These are phyloP conservation scores for Phorcus lineatus DNA, from an alignment of 2,888 invertebrate genomes.

Conservation along the genomic window DNA sequence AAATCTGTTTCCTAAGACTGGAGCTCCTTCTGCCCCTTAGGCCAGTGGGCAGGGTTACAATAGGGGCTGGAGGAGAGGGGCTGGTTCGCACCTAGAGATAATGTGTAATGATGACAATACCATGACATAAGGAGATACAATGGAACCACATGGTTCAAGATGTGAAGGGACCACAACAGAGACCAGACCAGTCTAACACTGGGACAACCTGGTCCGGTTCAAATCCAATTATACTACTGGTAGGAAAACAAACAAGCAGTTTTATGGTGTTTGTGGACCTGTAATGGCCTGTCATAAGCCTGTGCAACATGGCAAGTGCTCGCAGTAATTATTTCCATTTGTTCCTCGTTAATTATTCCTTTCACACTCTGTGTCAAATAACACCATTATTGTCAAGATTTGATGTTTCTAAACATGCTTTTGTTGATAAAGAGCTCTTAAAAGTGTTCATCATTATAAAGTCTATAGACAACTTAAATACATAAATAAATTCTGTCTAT, in stretches of 20 bases:
- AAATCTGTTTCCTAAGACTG: background rate
- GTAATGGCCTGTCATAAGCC: background rate
- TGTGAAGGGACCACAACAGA: background rate
- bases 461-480: no score
- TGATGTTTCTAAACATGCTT: no score
- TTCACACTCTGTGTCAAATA: no score
- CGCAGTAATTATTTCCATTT: background rate
- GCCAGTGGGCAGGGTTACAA: background rate
- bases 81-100: constrained; percentile 5
- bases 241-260: background rate
- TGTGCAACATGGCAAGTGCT: background rate
- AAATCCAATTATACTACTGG: constrained; percentile 6
- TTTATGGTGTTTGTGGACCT: background rate
- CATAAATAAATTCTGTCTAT: no score
- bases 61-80: no score
- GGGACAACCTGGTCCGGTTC: background rate
- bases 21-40: background rate
- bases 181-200: background rate
- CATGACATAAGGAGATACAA: background rate
- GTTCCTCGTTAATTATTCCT: background rate
- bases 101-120: background rate
- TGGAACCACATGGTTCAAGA: background rate
- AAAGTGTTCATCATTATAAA: no score
- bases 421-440: no score
- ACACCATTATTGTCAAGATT: no score